Percentiles rank a stretch among this genome's conserved stretches.
phyloP scores from a whole-genome alignment of 2,888 invertebrate species.

The Liopterus haemorrhoidalis region DNA sequence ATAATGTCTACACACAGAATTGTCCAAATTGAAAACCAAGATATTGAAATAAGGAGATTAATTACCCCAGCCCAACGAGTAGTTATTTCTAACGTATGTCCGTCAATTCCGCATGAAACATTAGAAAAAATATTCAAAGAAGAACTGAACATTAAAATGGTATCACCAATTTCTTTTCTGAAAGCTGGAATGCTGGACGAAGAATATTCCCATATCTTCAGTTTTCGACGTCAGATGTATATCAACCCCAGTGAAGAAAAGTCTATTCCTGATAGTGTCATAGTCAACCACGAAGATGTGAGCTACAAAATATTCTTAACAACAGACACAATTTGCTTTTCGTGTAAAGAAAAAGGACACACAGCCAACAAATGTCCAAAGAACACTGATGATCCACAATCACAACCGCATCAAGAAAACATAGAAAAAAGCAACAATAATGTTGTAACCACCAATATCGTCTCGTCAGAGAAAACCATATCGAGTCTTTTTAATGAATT shows the following conservation, averaged over 20 bases:
- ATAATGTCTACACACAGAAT: constrained; percentile 22
- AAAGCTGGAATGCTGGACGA: constrained; percentile 27
- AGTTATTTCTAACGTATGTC: constrained; percentile 33
- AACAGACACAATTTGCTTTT: constrained; percentile 26
- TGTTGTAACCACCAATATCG: no score
- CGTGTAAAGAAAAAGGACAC: constrained; percentile 30
- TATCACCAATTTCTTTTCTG: constrained; percentile 27
- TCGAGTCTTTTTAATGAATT: no score
- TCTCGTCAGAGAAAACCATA: no score
- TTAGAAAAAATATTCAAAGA: constrained; percentile 24
- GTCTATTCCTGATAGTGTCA: no score
- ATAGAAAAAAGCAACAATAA: no score
- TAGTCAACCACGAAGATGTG: constrained; percentile 22
- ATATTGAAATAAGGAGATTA: constrained; percentile 23
- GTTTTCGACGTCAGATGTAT: constrained; percentile 30
- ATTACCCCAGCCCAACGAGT: constrained; percentile 29
- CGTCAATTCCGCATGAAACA: constrained; percentile 27
- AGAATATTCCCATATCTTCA: constrained; percentile 30
- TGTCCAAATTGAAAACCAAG: constrained; percentile 20
- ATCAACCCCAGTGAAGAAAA: constrained; percentile 18
- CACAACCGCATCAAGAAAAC: no score
- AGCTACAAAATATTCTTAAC: constrained; percentile 27
- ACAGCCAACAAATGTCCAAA: no score
- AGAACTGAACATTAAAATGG: constrained; percentile 23
- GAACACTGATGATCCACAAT: no score